Conservation (phyloP, 2,113 vertebrate genomes). For the Ictalurus furcatus region DNA sequence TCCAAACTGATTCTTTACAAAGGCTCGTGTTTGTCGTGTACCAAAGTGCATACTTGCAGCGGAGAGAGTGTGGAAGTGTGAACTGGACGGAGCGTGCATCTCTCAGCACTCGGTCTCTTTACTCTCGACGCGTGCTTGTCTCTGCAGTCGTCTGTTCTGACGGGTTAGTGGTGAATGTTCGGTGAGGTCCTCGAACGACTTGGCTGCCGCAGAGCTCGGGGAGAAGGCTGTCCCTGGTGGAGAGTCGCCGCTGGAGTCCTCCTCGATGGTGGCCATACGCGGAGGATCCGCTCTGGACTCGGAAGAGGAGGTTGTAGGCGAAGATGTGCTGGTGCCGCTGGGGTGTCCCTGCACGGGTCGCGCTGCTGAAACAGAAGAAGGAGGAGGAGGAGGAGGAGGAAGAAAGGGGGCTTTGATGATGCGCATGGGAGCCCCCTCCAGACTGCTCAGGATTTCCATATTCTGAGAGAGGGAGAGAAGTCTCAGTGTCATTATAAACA, state of each 20-base stretch:
- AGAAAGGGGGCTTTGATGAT: slow-evolving; percentile 79
- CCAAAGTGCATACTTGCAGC: not conserved
- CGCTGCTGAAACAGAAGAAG: slow-evolving; percentile 35
- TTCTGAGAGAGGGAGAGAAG: slow-evolving; percentile 72
- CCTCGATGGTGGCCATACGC: slow-evolving; percentile 96
- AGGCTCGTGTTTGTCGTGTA: slow-evolving; percentile 9
- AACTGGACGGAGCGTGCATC: not conserved
- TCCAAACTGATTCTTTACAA: not conserved
- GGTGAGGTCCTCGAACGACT: slow-evolving; percentile 94
- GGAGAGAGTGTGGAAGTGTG: not conserved
- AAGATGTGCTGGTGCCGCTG: slow-evolving; percentile 3
- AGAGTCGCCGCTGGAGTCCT: slow-evolving; percentile 91
- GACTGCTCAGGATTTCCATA: slow-evolving; percentile 86
- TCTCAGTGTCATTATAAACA: not conserved
- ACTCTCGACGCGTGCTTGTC: slow-evolving; percentile 87
- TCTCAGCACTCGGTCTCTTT: slow-evolving; percentile 93
- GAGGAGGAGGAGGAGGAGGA: slow-evolving; percentile 46
- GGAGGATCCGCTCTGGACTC: slow-evolving; percentile 76
- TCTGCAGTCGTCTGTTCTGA: slow-evolving; percentile 84
- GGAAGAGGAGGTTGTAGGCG: slow-evolving; percentile 20
- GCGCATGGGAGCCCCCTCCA: slow-evolving; percentile 82
- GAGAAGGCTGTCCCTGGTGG: slow-evolving; percentile 84
- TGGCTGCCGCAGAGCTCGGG: slow-evolving; percentile 80
- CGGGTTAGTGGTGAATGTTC: slow-evolving; percentile 70
- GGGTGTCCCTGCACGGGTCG: slow-evolving; percentile 22